These are phyloP conservation scores for Rhodinocichla rosea DNA, from an alignment of 2,113 vertebrate genomes.

Conservation along the genomic window DNA sequence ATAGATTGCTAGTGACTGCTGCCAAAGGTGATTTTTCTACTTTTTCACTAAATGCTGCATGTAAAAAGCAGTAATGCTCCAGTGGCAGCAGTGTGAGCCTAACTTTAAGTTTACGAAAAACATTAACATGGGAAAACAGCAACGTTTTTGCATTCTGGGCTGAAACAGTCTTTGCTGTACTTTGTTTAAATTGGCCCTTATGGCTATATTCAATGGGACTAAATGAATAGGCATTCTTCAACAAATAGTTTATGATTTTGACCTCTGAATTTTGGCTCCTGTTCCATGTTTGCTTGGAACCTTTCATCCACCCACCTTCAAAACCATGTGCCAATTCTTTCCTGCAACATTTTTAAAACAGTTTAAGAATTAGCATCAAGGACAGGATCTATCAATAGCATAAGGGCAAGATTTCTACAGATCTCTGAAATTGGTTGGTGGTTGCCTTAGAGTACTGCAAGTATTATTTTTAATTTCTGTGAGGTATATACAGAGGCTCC, in stretches of 20 bases:
- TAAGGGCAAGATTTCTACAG: not conserved
- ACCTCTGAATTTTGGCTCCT: conserved; percentile 30
- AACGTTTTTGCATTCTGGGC: not conserved
- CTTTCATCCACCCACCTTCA: not conserved
- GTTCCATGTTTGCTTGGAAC: not conserved
- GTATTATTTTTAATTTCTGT: not conserved
- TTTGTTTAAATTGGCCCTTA: conserved; percentile 15
- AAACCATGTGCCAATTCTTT: not conserved
- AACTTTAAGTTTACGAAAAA: not conserved
- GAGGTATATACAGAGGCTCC: not conserved
- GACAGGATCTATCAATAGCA: not conserved
- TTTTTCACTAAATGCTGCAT: not conserved
- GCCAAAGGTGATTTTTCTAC: not conserved
- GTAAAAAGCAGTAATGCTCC: not conserved
- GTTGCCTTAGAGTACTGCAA: not conserved
- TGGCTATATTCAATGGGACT: not conserved
- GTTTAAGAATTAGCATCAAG: conserved; percentile 5
- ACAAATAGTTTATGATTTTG: conserved; percentile 42
- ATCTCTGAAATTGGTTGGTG: not conserved
- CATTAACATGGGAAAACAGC: fast-evolving
- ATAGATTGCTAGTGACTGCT: not conserved
- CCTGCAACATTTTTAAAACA: conserved; percentile 3
- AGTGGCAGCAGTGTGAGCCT: not conserved
- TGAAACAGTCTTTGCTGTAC: not conserved
- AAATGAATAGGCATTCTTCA: conserved; percentile 34